Evolutionary conservation across 2,797 vertebrate genomes (phyloP), one percentile per base, ranked within the genome.

Genomic region (Lepilemur septentrionalis): DNA sequence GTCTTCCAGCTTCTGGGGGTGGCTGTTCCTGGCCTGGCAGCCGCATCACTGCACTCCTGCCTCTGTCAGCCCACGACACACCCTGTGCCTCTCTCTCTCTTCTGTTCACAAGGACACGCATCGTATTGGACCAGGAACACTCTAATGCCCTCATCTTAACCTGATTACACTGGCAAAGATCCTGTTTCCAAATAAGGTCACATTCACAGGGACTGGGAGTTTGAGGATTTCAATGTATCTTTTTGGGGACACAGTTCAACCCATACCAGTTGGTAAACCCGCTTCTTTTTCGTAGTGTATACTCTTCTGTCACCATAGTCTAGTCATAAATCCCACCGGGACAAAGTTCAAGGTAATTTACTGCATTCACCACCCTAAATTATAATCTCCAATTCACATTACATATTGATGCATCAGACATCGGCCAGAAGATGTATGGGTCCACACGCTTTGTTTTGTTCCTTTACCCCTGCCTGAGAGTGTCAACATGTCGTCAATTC

Each of bases 401-500:
- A 2, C 0, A 5, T 12, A 1, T 22, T 41, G 13, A 13, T 15
- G 48, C 35, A 15, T 4, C 48, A 52, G 9, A 17, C 46, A 10
- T n/a, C 52, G 43, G 22, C 50, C 20, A 15, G 1, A 25, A n/a
- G 41, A 52, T 15, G 4, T 6, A 7, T 1, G 7, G 65, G 10
- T 10, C 18, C 22, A 52, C 7, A 17, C 0, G 0, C 43, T 11
- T 50, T 17, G 14, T 22, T 75, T 48, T 55, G 20, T 17, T 55
- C 15, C 4, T 32, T n/a, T 23, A 22, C 17, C 7, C 12, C 20
- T 41, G 7, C 43, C 25, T 32, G 22, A 9, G 4, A 2, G 28
- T 32, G 41, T 23, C 23, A 3, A 38, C 25, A 5, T 5, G 7
- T 48, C 4, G 18, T 8, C 3, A 3, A 0, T 28, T 59, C 15